These are phyloP conservation scores for Lepus europaeus DNA, from an alignment of 2,113 vertebrate species.

Conservation along the genomic window DNA sequence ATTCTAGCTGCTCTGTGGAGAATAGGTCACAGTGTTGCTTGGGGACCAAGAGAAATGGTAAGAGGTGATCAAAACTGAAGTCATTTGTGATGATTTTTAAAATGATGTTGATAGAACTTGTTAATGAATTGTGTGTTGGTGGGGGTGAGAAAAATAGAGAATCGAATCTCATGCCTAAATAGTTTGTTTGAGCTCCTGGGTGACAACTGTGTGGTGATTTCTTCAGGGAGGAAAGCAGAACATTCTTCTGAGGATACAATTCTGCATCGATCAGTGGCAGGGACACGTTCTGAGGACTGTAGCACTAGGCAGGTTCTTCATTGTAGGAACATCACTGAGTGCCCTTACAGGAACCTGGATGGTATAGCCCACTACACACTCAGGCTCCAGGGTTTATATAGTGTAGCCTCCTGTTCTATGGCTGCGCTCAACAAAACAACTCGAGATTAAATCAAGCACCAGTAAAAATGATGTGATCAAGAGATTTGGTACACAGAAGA, in stretches of 20 bases:
- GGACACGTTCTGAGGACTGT: neutral
- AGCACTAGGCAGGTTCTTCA: neutral
- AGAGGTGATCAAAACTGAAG: neutral
- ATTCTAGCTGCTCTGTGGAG: neutral
- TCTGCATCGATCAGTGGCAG: neutral
- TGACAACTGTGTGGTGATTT: neutral
- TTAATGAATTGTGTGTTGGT: neutral
- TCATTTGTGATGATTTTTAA: neutral
- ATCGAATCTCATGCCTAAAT: neutral
- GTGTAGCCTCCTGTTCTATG: neutral
- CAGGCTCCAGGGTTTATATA: neutral
- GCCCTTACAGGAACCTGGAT: neutral
- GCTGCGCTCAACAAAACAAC: neutral
- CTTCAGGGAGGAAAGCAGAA: neutral
- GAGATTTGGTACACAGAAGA: neutral
- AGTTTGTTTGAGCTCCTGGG: neutral
- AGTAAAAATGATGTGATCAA: neutral
- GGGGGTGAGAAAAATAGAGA: neutral
- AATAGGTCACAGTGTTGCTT: neutral
- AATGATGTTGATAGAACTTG: neutral
- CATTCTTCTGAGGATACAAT: neutral
- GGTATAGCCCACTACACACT: neutral
- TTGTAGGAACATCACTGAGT: neutral
- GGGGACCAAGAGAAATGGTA: neutral
- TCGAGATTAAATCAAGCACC: neutral